Evolutionary conservation across 2,888 invertebrate genomes (phyloP).

Genomic region (Yponomeuta sedellus): DNA sequence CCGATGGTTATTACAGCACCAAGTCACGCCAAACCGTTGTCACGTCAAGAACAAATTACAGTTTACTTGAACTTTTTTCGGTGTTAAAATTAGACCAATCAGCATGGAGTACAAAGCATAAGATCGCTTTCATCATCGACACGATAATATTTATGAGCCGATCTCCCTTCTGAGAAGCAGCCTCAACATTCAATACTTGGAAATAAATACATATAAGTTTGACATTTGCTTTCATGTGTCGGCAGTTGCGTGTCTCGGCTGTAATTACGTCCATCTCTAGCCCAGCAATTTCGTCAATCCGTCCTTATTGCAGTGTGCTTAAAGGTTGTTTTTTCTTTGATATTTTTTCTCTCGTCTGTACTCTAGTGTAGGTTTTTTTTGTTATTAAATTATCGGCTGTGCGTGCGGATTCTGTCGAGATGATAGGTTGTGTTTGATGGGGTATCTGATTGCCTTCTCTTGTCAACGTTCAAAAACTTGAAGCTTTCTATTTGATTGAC

Average conservation of each 20-base stretch:
- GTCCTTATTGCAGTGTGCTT: slow-evolving; percentile 44
- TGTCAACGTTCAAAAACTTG: slow-evolving; percentile 63
- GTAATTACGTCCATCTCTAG: slow-evolving; percentile 57
- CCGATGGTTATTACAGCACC: slow-evolving; percentile 42
- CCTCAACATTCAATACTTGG: slow-evolving; percentile 73
- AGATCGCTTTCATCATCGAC: slow-evolving; percentile 77
- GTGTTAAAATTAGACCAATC: slow-evolving; percentile 71
- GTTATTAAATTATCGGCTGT: slow-evolving; percentile 71
- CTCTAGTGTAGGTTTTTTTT: slow-evolving; percentile 45
- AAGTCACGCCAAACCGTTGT: slow-evolving; percentile 55
- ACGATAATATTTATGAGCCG: slow-evolving; percentile 68
- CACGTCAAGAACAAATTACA: slow-evolving; percentile 61
- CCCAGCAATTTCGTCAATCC: slow-evolving; percentile 29
- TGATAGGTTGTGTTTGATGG: slow-evolving; percentile 73
- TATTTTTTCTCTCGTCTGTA: slow-evolving; percentile 35
- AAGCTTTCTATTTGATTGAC: slow-evolving; percentile 74
- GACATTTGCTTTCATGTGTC: slow-evolving; percentile 75
- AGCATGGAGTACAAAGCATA: slow-evolving; percentile 70
- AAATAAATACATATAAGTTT: slow-evolving; percentile 77
- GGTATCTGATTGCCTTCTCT: slow-evolving; percentile 72
- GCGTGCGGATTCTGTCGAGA: slow-evolving; percentile 74
- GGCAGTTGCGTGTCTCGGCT: slow-evolving; percentile 63
- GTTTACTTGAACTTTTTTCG: slow-evolving; percentile 35
- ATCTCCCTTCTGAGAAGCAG: slow-evolving; percentile 63
- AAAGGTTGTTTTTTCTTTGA: slow-evolving; percentile 48